Conservation (phyloP, 1,140 invertebrate species). For the Habropoda laboriosa region DNA sequence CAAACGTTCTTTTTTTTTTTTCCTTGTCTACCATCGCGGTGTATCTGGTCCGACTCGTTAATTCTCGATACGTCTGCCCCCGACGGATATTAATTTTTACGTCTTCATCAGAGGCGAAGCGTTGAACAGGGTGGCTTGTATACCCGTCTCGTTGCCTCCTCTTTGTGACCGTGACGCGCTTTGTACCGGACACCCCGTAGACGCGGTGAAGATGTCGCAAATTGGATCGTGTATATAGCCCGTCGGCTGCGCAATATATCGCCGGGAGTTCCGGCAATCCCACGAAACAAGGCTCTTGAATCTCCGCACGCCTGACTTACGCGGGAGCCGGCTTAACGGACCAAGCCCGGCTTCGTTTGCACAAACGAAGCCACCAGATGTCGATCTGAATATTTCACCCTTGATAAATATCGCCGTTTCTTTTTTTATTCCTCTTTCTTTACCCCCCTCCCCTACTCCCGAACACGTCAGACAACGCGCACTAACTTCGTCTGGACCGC, state of each 20-base stretch:
- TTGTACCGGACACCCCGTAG: slow-evolving; percentile 51
- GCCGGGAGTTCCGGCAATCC: slow-evolving; percentile 74
- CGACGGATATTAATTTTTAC: slow-evolving; percentile 35
- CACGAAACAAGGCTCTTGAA: slow-evolving; percentile 80
- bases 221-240: slow-evolving; percentile 66
- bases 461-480: too few species aligned
- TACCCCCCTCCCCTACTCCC: neutral
- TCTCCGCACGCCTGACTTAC: slow-evolving; percentile 79
- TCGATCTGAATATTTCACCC: slow-evolving; percentile 79
- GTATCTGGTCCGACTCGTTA: slow-evolving; percentile 33
- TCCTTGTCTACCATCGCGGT: too few species aligned
- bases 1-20: too few species aligned
- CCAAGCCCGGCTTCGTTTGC: slow-evolving; percentile 70
- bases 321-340: slow-evolving; percentile 79
- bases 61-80: slow-evolving; percentile 9
- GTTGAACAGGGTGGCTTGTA: slow-evolving; percentile 21
- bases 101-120: slow-evolving; percentile 4
- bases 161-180: slow-evolving; percentile 32
- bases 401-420: slow-evolving; percentile 32
- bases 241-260: slow-evolving; percentile 45
- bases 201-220: slow-evolving; percentile 63
- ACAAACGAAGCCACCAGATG: slow-evolving; percentile 79
- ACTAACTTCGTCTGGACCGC: too few species aligned
- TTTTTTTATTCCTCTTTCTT: neutral
- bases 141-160: slow-evolving; percentile 2